Base-by-base conservation (phyloP, 2,888 invertebrate genomes). In the Pocota personata region DNA sequence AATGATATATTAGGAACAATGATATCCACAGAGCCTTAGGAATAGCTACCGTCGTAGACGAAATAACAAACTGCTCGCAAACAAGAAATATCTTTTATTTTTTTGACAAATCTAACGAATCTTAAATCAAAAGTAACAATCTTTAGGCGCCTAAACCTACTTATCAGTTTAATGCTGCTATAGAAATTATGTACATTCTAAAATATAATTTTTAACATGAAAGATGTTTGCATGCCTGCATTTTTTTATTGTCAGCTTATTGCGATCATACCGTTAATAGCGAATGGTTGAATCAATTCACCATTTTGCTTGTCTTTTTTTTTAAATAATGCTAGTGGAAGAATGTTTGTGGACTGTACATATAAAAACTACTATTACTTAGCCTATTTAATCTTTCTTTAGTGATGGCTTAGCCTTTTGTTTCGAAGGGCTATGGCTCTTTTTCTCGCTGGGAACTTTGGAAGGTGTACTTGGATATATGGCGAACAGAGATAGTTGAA, bases 401-500 rank as follows among this genome's bases (percentile, higher is more conserved):
- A 69, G 5, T 72, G 46, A 19, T 4, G 50, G 10, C 2, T 73
- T 58, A 0, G 7, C 3, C 5, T 62, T 60, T 27, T 62, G 12
- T 35, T 46, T 48, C 6, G 52, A 32, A 30, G 32, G 21, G 10
- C 43, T 40, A 3, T 8, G 3, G 2, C 2, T 48, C n/a, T 40
- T 50, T 30, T 19, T 55, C 14, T 16, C 43, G 0, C n/a, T 35
- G 3, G 30, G 8, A 57, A 46, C 27, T 1, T 88, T 82, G 48
- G 92, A 91, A 0, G 94, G 92, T 80, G 93, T 94, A 21, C 93
- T 93, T 0, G 96, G 96, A 90, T 95, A 97, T 66, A 96, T 94
- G 35, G 93, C 94, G 91, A 96, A 96, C 46, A 97, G 92, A 0
- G 94, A 92, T 66, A 97, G 91, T 90, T 97, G 97, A 30, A 94